Evolutionary conservation across 2,113 vertebrate species (phyloP).

Genomic region (Cryptomyrus ogoouensis): DNA sequence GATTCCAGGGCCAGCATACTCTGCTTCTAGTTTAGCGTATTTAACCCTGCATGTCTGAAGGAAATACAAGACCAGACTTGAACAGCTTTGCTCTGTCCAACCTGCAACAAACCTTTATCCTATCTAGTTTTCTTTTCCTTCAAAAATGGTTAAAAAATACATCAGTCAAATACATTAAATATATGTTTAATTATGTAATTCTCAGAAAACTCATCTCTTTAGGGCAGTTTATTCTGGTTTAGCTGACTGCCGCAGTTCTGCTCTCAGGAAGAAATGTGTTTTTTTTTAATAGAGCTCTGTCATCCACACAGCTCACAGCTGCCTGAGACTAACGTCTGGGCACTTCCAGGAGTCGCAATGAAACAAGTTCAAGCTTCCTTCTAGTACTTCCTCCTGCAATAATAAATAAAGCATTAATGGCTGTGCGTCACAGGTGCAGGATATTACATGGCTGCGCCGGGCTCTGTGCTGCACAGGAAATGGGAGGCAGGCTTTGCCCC

Average conservation of each 20-base stretch:
- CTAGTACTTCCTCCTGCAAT: not conserved
- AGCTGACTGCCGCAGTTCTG: not conserved
- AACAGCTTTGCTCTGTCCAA: not conserved
- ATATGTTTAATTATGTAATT: not conserved
- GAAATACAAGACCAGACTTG: not conserved
- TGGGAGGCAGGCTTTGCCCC: not conserved
- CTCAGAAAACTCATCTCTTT: not conserved
- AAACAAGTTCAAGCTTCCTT: not conserved
- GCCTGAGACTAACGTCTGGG: not conserved
- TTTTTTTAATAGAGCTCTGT: constrained; percentile 10
- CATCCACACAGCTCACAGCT: not conserved
- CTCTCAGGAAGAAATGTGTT: not conserved
- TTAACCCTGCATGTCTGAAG: not conserved
- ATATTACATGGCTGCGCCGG: not conserved
- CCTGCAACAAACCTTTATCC: not conserved
- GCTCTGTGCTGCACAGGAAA: not conserved
- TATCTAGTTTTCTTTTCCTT: not conserved
- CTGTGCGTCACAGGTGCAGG: not conserved
- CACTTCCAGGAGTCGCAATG: not conserved
- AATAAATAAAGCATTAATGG: not conserved
- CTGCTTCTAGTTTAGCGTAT: not conserved
- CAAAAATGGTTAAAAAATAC: not conserved
- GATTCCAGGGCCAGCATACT: not conserved
- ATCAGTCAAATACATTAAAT: not conserved
- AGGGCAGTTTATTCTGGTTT: not conserved